Evolutionary conservation across 1,140 invertebrate species (phyloP).

Genomic region (Charaxes varanes): DNA sequence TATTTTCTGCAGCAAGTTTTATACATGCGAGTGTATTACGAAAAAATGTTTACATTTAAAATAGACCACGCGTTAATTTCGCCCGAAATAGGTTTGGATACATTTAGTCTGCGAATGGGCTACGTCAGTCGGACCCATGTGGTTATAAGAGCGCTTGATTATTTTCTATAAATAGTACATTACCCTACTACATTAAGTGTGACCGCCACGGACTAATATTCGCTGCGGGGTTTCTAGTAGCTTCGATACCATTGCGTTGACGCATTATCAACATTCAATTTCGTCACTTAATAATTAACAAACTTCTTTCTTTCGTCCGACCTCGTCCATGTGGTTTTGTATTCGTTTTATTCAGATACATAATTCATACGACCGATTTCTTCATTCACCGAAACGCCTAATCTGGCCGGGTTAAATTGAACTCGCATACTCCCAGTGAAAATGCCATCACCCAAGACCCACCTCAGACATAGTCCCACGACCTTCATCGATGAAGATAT

Average conservation of each 20-base stretch:
- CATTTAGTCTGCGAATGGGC: conserved; percentile 27
- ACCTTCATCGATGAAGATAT: too few relatives aligned
- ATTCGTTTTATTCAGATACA: too few relatives aligned
- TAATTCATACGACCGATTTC: too few relatives aligned
- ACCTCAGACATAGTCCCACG: too few relatives aligned
- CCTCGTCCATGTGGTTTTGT: too few relatives aligned
- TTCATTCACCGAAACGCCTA: too few relatives aligned
- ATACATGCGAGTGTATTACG: neutral
- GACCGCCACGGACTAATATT: conserved; percentile 31
- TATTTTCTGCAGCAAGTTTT: neutral
- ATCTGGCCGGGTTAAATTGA: too few relatives aligned
- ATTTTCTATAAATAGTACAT: conserved; percentile 61
- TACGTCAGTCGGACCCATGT: conserved; percentile 38
- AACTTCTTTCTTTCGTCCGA: too few relatives aligned
- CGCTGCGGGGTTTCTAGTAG: conserved; percentile 37
- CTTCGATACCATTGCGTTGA: conserved; percentile 18
- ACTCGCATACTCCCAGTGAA: too few relatives aligned
- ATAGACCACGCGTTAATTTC: conserved; percentile 1
- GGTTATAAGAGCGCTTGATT: conserved; percentile 44
- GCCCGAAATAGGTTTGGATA: conserved; percentile 6
- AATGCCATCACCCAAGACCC: too few relatives aligned
- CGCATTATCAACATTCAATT: too few relatives aligned
- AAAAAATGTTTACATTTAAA: conserved; percentile 6
- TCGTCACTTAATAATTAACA: too few relatives aligned
- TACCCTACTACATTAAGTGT: conserved; percentile 39